A percentile compares a stretch with the other conserved stretches of the same genome.
Conservation (phyloP, 2,888 invertebrate species). For the Myopa testacea region DNA sequence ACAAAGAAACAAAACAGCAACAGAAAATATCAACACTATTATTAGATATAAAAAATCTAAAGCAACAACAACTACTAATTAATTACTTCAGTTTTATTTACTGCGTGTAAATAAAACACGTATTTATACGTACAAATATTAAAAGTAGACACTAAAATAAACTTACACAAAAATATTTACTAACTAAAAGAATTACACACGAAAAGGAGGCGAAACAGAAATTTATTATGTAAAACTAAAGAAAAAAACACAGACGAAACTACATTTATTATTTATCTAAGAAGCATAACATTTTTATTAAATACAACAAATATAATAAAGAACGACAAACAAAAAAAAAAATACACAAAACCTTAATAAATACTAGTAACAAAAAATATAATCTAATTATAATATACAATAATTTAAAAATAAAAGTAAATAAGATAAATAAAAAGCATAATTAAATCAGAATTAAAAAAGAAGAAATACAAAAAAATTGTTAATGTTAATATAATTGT, state of each 20-base stretch:
- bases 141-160: too few relatives aligned
- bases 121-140: too few relatives aligned
- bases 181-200: too few relatives aligned
- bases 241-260: constrained; percentile 30
- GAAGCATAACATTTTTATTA: constrained; percentile 49
- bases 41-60: neutral
- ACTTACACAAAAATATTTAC: too few relatives aligned
- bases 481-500: constrained; percentile 69
- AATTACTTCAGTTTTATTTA: too few relatives aligned
- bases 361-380: constrained; percentile 34
- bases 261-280: constrained; percentile 23
- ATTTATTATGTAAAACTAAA: too few relatives aligned
- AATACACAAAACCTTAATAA: constrained; percentile 16
- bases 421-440: constrained; percentile 52
- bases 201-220: too few relatives aligned
- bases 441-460: constrained; percentile 54
- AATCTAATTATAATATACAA: constrained; percentile 45
- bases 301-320: constrained; percentile 38
- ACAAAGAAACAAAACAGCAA: constrained; percentile 15
- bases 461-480: constrained; percentile 61
- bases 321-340: constrained; percentile 41
- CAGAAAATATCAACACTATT: constrained; percentile 15
- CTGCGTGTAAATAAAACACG: too few relatives aligned
- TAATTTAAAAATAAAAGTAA: constrained; percentile 27
- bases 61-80: too few relatives aligned